These are phyloP conservation scores for Apomyelois bistriatella DNA, from an alignment of 2,888 invertebrate genomes.

Conservation along the genomic window DNA sequence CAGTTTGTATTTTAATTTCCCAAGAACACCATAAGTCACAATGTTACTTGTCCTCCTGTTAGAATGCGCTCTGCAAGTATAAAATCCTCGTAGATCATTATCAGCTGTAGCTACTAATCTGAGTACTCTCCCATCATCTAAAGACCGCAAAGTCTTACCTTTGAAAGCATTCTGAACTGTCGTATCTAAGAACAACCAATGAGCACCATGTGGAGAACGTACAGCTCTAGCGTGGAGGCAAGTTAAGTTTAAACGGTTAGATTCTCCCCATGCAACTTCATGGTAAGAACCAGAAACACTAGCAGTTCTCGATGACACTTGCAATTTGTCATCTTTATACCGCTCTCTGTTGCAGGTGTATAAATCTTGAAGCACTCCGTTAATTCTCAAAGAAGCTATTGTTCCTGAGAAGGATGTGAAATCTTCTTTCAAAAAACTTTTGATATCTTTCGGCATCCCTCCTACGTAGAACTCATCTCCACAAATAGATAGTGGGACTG, in stretches of 20 bases:
- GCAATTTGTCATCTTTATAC: constrained; percentile 44
- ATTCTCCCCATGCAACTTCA: constrained; percentile 61
- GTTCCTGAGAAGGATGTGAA: constrained; percentile 46
- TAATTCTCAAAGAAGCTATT: constrained; percentile 51
- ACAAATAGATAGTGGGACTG: constrained; percentile 35
- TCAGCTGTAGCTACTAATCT: constrained; percentile 49
- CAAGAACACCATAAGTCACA: constrained; percentile 66
- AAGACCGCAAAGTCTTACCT: constrained; percentile 40
- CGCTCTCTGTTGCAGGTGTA: constrained; percentile 50
- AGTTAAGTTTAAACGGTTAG: constrained; percentile 58
- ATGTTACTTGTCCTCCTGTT: constrained; percentile 53
- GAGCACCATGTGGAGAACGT: constrained; percentile 41
- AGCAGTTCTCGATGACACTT: constrained; percentile 61
- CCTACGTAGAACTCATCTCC: constrained; percentile 60
- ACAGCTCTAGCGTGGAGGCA: constrained; percentile 54
- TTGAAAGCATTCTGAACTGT: constrained; percentile 31
- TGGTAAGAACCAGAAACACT: constrained; percentile 66
- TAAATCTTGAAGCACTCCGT: constrained; percentile 49
- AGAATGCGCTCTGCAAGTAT: constrained; percentile 58
- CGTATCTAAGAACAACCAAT: constrained; percentile 60
- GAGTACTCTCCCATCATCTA: constrained; percentile 58
- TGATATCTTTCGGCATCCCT: constrained; percentile 44
- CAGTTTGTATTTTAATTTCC: constrained; percentile 47
- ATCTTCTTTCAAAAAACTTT: constrained; percentile 36
- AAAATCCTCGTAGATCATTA: constrained; percentile 60